Evolutionary conservation across 2,888 invertebrate species (phyloP), one percentile per base, ranked within the genome.

Genomic region (Cheilosia impressa): DNA sequence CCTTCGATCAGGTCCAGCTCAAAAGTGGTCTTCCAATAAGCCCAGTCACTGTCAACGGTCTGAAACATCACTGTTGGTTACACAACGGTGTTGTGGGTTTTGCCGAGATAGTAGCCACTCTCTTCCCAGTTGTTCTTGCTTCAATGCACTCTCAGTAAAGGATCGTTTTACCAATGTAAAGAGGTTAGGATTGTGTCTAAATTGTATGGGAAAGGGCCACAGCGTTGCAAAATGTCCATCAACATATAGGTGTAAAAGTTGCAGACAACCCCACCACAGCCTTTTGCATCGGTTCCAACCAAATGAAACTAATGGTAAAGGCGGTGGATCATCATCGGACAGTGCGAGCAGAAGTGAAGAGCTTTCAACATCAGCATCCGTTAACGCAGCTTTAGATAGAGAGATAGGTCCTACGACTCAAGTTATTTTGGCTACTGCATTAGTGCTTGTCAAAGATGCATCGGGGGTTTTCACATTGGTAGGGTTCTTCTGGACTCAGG

Each of bases 341-440:
- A n/a, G n/a, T 5, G 5, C 43, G n/a, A 7, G 15, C 38, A n/a
- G 31, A 17, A 31, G 9, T 17, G 38, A 15, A 6, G 17, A 41
- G 10, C 65, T n/a, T 4, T 22, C 50, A 15, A 31, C 50, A 4
- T 34, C 38, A 38, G 65, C 65, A 5, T 10, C 50, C 22, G 13
- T 4, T n/a, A 50, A 52, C 10, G 17, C 65, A 5, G 50, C 65
- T 7, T 13, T 52, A 4, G 50, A 65, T 22, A 52, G 10, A 34
- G 34, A 50, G 6, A 34, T 13, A 6, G 5, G 10, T 50, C 31
- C 63, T 2, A 19, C 7, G 1, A 13, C 13, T 1, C 52, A 52
- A 38, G 65, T 87, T 2, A 65, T 88, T 15, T 65, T 87, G 10
- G 87, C 87, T 15, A 88, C 87, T 3, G 85, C 88, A 10, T 22